These are phyloP conservation scores for Actenoides hombroni DNA, from an alignment of 2,113 vertebrate genomes.

Conservation along the genomic window DNA sequence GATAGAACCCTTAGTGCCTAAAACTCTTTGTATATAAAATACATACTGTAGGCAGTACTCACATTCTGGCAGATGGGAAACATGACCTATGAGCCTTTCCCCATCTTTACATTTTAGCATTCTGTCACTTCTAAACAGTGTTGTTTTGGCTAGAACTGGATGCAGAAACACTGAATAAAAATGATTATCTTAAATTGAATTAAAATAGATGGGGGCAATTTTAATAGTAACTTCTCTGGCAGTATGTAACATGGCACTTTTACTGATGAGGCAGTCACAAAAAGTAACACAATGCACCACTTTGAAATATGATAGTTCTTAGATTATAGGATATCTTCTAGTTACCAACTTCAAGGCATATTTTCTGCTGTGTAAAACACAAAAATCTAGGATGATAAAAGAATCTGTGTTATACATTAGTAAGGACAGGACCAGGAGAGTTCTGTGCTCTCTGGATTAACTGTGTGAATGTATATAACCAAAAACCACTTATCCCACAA, in stretches of 20 bases:
- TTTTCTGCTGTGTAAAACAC: neutral
- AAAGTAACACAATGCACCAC: neutral
- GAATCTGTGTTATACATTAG: neutral
- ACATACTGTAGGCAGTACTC: neutral
- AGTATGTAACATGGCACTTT: neutral
- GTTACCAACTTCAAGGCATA: neutral
- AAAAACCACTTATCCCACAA: neutral
- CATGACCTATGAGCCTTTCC: neutral
- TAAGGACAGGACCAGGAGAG: neutral
- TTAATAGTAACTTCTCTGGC: neutral
- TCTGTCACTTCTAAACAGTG: neutral
- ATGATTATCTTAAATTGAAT: neutral
- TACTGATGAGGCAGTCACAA: neutral
- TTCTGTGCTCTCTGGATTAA: neutral
- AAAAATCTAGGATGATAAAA: neutral
- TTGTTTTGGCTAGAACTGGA: neutral
- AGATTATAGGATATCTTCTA: neutral
- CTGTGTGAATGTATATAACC: neutral
- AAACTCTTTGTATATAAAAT: neutral
- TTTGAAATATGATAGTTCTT: neutral
- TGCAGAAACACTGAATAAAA: neutral
- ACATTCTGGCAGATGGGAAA: neutral
- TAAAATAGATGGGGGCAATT: neutral
- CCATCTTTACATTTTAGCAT: neutral
- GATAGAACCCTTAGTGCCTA: neutral